Evolutionary conservation across 2,113 vertebrate genomes (phyloP).

Genomic region (Procavia capensis): DNA sequence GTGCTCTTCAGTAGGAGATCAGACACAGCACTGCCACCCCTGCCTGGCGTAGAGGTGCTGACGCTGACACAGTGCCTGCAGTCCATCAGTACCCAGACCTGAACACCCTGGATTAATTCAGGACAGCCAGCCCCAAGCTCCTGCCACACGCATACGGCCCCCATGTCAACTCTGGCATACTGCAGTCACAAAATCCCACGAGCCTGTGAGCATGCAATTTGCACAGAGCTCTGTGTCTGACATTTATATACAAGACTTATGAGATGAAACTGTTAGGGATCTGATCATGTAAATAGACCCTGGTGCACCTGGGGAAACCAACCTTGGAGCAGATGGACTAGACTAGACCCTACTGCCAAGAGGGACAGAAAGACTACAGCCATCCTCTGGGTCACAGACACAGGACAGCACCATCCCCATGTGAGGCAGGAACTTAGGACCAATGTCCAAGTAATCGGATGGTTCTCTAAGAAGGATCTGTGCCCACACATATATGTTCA

Average conservation of each 20-base stretch:
- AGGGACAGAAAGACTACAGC: neutral
- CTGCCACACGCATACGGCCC: neutral
- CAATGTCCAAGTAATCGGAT: neutral
- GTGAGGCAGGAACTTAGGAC: neutral
- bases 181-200: neutral
- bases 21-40: neutral
- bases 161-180: neutral
- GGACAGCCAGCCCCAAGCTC: neutral
- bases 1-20: neutral
- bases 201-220: neutral
- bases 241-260: neutral
- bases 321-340: neutral
- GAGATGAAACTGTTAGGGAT: neutral
- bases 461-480: neutral
- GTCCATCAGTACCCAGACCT: neutral
- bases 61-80: neutral
- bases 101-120: neutral
- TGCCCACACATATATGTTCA: neutral
- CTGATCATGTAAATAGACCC: neutral
- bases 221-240: neutral
- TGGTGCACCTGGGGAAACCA: neutral
- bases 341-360: neutral
- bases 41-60: neutral
- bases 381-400: neutral
- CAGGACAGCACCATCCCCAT: neutral